Evolutionary conservation across 2,888 invertebrate genomes (phyloP).

Genomic region (Drosophila stalkeri): DNA sequence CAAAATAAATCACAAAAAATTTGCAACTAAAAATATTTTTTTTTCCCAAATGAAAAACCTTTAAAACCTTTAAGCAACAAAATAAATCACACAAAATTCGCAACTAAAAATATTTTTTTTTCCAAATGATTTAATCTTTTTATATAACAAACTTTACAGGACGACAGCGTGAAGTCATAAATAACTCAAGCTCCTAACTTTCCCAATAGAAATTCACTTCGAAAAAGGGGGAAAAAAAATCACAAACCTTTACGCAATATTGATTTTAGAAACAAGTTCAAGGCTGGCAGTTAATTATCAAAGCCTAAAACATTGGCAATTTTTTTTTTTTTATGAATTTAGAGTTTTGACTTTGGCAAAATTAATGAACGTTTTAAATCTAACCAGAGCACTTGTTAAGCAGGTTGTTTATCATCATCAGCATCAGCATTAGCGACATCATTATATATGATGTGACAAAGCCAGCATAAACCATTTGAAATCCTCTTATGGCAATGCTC

Average conservation of each 20-base stretch:
- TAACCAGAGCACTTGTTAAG: neutral
- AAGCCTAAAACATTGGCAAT: neutral
- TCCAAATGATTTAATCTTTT: neutral
- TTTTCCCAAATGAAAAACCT: neutral
- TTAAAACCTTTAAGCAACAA: neutral
- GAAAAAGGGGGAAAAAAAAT: neutral
- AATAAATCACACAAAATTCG: neutral
- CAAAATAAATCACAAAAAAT: neutral
- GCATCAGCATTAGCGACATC: neutral
- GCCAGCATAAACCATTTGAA: slow-evolving; percentile 5
- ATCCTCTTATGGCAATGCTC: neutral
- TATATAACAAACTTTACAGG: neutral
- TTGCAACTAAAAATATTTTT: neutral
- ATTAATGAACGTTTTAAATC: neutral
- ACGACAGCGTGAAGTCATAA: slow-evolving; percentile 1
- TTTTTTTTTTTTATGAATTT: neutral
- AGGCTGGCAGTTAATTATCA: slow-evolving; percentile 4
- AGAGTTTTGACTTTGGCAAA: neutral
- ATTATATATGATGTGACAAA: slow-evolving; percentile 10
- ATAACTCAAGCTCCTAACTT: slow-evolving; percentile 7
- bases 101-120: neutral
- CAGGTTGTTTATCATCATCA: neutral
- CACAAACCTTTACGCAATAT: neutral
- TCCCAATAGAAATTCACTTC: neutral
- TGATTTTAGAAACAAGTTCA: neutral